Base-by-base conservation (phyloP, 2,888 invertebrate genomes). In the Aspidapion aeneum region DNA sequence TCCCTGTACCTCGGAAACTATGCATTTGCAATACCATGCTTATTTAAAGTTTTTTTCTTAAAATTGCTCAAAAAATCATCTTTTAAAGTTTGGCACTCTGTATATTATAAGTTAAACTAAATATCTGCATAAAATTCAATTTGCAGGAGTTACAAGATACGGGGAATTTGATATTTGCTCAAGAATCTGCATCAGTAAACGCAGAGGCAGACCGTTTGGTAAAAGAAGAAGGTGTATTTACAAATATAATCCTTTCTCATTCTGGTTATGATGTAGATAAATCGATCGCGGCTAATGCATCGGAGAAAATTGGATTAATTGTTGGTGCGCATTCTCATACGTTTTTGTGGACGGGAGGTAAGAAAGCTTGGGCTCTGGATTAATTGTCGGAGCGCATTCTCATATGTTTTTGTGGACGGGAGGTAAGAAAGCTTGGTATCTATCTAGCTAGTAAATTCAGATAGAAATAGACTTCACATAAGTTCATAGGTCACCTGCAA, bases 311-410 rank as follows among this genome's bases (percentile, higher is more conserved):
- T 60, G 91, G 93, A 75, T 83, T 94, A 0, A 89, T 95, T 62
- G 89, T 95, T n/a, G 94, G 94, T 2, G 91, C 88, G 0, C 94
- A 94, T 76, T 89, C 91, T 0, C 91, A 95, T 76, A 88, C 90
- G 0, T 86, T 94, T 69, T 83, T 94, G 0, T 94, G 86, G 76
- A 87, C 87, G 5, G 84, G 83, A 63, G 72, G 72, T 72, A 60
- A 57, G 9, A 9, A 55, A 55, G 9, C n/a, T n/a, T n/a, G n/a
- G n/a, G n/a, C n/a, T n/a, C n/a, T 60, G 91, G 93, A 75, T 83
- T 94, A 0, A 89, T 95, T 62, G 89, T 95, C n/a, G 94, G 94
- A 2, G 91, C 88, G 0, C 94, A 94, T 76, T 89, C 91, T 0
- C 91, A 95, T 76, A 88, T 90, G 0, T 86, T 94, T 69, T 83